These are phyloP conservation scores for Protonemura montana DNA, from an alignment of 2,888 invertebrate genomes.

Conservation along the genomic window DNA sequence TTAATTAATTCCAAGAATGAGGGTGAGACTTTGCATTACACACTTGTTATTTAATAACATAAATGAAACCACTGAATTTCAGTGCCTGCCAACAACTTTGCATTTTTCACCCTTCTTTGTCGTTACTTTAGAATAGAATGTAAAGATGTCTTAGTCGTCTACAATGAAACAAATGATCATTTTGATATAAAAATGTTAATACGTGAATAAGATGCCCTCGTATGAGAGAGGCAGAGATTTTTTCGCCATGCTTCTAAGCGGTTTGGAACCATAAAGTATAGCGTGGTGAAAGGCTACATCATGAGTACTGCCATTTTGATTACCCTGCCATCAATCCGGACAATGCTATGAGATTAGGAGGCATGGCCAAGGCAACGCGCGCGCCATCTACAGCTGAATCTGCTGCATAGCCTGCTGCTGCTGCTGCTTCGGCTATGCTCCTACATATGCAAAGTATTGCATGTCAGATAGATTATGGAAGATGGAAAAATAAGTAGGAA, in stretches of 20 bases:
- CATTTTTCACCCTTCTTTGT: not conserved
- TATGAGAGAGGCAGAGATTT: not conserved
- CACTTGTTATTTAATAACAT: not conserved
- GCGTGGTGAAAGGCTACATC: conserved; percentile 35
- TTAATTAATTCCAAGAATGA: not conserved
- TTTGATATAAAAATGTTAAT: not conserved
- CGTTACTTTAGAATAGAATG: not conserved
- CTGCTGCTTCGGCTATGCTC: not conserved
- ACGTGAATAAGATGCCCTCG: not conserved
- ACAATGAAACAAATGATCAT: no score
- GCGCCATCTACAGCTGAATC: not conserved
- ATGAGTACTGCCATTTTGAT: conserved; percentile 34
- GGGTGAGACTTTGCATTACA: not conserved
- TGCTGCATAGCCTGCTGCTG: not conserved
- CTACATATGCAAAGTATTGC: not conserved
- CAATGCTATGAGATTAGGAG: conserved; percentile 34
- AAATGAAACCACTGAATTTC: not conserved
- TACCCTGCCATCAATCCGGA: conserved; percentile 7
- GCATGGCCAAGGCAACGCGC: not conserved
- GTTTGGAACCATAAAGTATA: conserved; percentile 2
- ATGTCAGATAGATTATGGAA: not conserved
- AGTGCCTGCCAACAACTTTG: not conserved
- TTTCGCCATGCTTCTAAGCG: conserved; percentile 8
- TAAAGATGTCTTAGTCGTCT: not conserved
- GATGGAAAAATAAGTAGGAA: no score